Conservation (phyloP, 2,113 vertebrate genomes). For the Leucopternis melanops region DNA sequence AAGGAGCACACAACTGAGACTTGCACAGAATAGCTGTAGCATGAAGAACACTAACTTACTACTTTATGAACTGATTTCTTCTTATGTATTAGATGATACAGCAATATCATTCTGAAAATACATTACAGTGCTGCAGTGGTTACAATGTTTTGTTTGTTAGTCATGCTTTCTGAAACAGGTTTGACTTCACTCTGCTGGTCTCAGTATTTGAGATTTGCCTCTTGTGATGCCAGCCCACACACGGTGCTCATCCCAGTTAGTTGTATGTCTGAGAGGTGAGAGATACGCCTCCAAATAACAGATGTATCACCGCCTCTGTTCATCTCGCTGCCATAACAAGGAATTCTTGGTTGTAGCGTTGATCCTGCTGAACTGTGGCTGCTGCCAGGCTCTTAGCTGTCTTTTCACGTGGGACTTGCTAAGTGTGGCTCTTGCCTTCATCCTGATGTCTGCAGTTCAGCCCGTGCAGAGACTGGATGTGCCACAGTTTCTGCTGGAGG, state of each 20-base stretch:
- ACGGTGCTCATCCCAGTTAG: accelerated
- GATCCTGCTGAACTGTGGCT: not conserved
- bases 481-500: not conserved
- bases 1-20: not conserved
- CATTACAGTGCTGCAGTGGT: not conserved
- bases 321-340: accelerated
- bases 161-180: not conserved
- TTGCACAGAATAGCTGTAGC: not conserved
- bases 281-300: not conserved
- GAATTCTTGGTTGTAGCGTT: not conserved
- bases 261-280: accelerated
- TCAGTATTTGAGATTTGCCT: not conserved
- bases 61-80: not conserved
- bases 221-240: not conserved
- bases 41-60: not conserved
- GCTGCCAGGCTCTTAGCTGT: not conserved
- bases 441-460: accelerated
- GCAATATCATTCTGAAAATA: not conserved
- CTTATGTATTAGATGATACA: not conserved
- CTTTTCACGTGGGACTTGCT: not conserved
- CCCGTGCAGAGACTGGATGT: not conserved
- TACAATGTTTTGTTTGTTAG: not conserved
- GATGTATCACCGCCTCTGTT: not conserved
- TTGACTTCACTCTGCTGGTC: not conserved
- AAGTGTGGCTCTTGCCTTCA: not conserved